A percentile compares a stretch with the other conserved stretches of the same genome.
Conservation (phyloP, 2,797 vertebrate species). For the Sebastes kiyomatsui region DNA sequence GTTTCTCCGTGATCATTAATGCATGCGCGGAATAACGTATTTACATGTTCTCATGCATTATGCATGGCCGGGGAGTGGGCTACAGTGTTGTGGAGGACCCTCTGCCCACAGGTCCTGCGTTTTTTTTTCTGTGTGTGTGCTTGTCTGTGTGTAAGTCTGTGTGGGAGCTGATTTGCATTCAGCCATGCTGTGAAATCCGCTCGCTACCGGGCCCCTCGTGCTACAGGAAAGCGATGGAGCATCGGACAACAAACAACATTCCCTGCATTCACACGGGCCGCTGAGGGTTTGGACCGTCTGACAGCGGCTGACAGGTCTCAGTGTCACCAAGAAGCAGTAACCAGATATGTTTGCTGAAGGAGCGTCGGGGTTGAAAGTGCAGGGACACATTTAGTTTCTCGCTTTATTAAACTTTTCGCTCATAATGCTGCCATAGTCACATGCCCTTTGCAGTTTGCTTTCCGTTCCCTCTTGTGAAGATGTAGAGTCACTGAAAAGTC, state of each 20-base stretch:
- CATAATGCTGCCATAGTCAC: not conserved
- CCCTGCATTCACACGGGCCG: slow-evolving; percentile 9
- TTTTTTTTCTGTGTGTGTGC: slow-evolving; percentile 4
- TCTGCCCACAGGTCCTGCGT: slow-evolving; percentile 71
- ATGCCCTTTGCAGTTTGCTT: not conserved
- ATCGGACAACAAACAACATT: slow-evolving; percentile 45
- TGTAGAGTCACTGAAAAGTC: not conserved
- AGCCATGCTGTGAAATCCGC: slow-evolving; percentile 33
- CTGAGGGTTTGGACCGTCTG: not conserved
- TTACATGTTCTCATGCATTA: slow-evolving; percentile 84
- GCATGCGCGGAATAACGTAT: slow-evolving; percentile 81
- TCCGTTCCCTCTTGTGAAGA: not conserved
- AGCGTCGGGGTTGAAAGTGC: not conserved
- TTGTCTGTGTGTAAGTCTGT: slow-evolving; percentile 25
- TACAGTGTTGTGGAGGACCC: slow-evolving; percentile 66
- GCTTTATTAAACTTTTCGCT: not conserved
- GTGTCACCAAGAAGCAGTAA: not conserved
- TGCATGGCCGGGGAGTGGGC: slow-evolving; percentile 71
- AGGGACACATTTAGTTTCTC: slow-evolving; percentile 23
- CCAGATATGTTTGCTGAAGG: slow-evolving; percentile 6
- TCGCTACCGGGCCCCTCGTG: slow-evolving; percentile 5
- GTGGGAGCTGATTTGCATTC: slow-evolving; percentile 60
- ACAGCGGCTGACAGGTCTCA: slow-evolving; percentile 26
- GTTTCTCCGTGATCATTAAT: slow-evolving; percentile 83
- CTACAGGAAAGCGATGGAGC: slow-evolving; percentile 33